A percentile compares a stretch with the other conserved stretches of the same genome.
Conservation (phyloP, 2,797 vertebrate genomes). For the Trichosurus vulpecula region DNA sequence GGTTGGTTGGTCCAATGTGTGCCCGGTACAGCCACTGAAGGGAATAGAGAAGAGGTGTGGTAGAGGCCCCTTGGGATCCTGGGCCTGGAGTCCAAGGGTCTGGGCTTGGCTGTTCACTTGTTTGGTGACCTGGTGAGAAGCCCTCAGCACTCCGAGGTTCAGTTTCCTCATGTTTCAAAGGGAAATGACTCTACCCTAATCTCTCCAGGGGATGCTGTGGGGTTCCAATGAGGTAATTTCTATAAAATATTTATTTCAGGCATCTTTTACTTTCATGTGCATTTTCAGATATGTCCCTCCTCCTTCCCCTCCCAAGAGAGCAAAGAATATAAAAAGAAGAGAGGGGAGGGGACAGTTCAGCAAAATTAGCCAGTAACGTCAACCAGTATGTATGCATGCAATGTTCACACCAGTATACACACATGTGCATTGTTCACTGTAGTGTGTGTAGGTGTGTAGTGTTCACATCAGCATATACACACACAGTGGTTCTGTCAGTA, state of each 20-base stretch:
- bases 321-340: neutral
- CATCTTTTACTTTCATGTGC: neutral
- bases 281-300: neutral
- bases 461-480: no score
- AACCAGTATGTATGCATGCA: rapidly evolving
- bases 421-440: no score
- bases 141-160: neutral
- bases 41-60: neutral
- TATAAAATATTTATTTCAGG: neutral
- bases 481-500: no score
- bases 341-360: neutral
- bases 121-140: neutral
- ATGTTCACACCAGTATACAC: no score
- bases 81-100: neutral
- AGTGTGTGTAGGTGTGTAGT: no score
- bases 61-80: neutral
- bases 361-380: neutral
- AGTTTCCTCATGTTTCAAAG: neutral
- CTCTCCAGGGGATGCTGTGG: neutral
- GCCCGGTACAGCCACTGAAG: neutral
- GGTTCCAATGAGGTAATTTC: neutral
- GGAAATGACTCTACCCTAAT: neutral
- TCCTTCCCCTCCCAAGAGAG: neutral
- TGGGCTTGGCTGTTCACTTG: neutral
- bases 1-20: neutral